A percentile compares a stretch with the other conserved stretches of the same genome.
phyloP scores from a whole-genome alignment of 1,140 invertebrate genomes.

The Chrysopa pallens region DNA sequence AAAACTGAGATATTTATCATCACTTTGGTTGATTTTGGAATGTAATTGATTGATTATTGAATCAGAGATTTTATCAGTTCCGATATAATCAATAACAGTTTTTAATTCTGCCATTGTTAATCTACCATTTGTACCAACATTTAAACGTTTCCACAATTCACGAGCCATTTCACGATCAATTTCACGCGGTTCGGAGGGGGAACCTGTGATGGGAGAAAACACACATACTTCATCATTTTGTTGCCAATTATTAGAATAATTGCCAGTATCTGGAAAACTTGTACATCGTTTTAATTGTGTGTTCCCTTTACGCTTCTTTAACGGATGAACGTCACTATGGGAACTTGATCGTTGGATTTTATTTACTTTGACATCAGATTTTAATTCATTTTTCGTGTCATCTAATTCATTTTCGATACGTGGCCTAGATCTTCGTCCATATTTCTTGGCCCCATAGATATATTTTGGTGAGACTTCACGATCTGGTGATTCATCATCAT shows the following conservation, averaged over 20 bases:
- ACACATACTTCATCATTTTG: conserved; percentile 4
- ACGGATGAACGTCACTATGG: conserved; percentile 25
- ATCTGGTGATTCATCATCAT: conserved; percentile 34
- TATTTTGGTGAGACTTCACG: conserved; percentile 54
- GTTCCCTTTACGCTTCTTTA: conserved; percentile 22
- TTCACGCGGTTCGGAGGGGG: conserved; percentile 5
- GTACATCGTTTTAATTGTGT: conserved; percentile 29
- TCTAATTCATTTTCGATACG: conserved; percentile 4
- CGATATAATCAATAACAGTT: conserved; percentile 40
- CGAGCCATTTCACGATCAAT: conserved; percentile 22
- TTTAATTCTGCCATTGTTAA: conserved; percentile 36
- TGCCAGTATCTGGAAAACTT: conserved; percentile 22
- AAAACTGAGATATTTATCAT: conserved; percentile 45
- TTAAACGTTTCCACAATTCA: conserved; percentile 36
- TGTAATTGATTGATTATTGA: conserved; percentile 45
- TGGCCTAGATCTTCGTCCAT: conserved; percentile 48
- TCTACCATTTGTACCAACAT: conserved; percentile 38
- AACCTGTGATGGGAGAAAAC: conserved; percentile 5
- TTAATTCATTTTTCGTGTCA: not conserved
- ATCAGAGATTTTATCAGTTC: conserved; percentile 36
- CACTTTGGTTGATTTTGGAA: conserved; percentile 40
- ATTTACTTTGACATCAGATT: conserved; percentile 1
- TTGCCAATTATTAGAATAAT: conserved; percentile 7
- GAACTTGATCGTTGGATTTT: conserved; percentile 29
- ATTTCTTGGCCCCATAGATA: conserved; percentile 56